Evolutionary conservation across 2,888 invertebrate genomes (phyloP), one percentile per base, ranked within the genome.

Genomic region (Zonitis immaculata): DNA sequence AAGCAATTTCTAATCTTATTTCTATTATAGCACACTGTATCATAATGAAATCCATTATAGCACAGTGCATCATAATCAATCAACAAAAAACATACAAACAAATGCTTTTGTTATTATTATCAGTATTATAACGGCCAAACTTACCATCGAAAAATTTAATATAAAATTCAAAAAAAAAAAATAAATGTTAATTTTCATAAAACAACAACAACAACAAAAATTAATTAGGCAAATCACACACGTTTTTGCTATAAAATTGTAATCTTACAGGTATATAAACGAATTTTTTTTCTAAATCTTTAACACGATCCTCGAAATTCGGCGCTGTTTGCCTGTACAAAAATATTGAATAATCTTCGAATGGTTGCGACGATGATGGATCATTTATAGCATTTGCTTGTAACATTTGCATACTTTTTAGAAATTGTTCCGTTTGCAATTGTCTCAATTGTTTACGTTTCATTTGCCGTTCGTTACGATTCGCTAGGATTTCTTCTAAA

Each of bases 321-420:
- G 89, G 88, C 12, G 92, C 91, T 52, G 86, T 88, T 74, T 91
- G 90, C 47, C 92, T 82, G 76, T 92, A 93, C 69, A 91, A 81
- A 76, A 88, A 90, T 68, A 92, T 81, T 22, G 90, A 89, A 77
- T 91, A 90, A 77, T 91, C 88, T 76, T 91, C 88, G 69, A 90
- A 83, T 54, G 89, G 86, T 59, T 77, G 76, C n/a, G n/a, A n/a
- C n/a, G n/a, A n/a, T 49, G 78, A 77, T 25, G 85, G 82, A 45
- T 83, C 82, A 47, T 80, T 78, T 56, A 85, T 82, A 44, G 85
- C 86, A 73, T 90, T 91, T 2, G 87, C 84, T 66, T 89, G 88
- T 66, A 92, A 76, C 87, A 92, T 88, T 75, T 88, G 89, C 77
- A 92, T 81, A 73, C 91, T 91, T 76, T 90, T 91, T 75, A 85